Conservation (phyloP, 1,140 invertebrate species). For the fruit fly (Drosophila melanogaster) region Release_6_plus_ISO1_MT NT_037436.4:22141001-22141500, state of each 20-base stretch:
- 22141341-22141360: neutral
- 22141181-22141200: constrained; percentile 67
- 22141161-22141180: constrained; percentile 83
- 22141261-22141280: constrained; percentile 77
- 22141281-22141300: constrained; percentile 38
- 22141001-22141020: constrained; percentile 65
- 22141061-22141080: constrained; percentile 73
- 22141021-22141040: constrained; percentile 84
- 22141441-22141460: neutral
- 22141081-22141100: constrained; percentile 26
- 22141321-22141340: constrained; percentile 46
- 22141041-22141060: constrained; percentile 84
- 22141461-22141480: too few relatives aligned
- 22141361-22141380: constrained; percentile 14
- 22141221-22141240: constrained; percentile 27
- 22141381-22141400: neutral
- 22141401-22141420: neutral
- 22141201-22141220: constrained; percentile 37
- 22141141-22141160: constrained; percentile 83
- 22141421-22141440: neutral
- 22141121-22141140: constrained; percentile 81
- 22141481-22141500: too few relatives aligned
- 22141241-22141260: constrained; percentile 57
- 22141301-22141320: constrained; percentile 50
- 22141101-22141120: constrained; percentile 75